These are phyloP conservation scores for Stratiomys singularior DNA, from an alignment of 2,888 invertebrate genomes.

Conservation along the genomic window DNA sequence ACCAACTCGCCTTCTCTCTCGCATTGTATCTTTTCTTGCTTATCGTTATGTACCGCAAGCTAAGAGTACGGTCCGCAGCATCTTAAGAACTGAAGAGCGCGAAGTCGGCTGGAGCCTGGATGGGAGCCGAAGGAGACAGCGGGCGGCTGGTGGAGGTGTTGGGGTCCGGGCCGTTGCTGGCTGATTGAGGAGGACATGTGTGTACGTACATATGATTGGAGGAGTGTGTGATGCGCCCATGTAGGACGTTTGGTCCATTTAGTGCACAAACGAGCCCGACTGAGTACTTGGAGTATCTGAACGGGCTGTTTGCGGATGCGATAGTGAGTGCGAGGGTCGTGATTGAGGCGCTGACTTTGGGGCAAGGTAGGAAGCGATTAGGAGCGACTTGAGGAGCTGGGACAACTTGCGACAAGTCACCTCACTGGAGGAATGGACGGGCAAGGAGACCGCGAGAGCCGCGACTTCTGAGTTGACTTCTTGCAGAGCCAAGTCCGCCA, in stretches of 20 bases:
- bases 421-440: no score
- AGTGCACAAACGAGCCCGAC: conserved; percentile 28
- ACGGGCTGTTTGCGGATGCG: conserved; percentile 8
- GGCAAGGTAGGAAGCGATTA: background rate
- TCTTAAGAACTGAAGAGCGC: conserved; percentile 14
- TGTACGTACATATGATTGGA: background rate
- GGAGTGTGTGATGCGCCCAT: conserved; percentile 19
- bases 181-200: conserved; percentile 30
- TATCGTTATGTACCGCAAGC: conserved; percentile 1
- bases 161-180: conserved; percentile 1
- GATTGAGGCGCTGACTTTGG: background rate
- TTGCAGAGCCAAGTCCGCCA: background rate
- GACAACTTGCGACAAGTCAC: background rate
- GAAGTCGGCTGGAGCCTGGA: conserved; percentile 21
- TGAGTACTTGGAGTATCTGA: background rate
- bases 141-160: conserved; percentile 20
- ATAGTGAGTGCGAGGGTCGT: background rate
- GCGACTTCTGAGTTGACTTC: background rate
- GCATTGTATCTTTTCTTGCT: background rate
- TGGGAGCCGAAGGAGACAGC: background rate
- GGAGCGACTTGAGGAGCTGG: background rate
- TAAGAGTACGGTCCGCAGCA: conserved; percentile 12
- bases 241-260: background rate
- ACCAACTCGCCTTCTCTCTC: conserved; percentile 10
- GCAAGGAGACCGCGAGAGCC: background rate